These are phyloP conservation scores for Hyphantria cunea DNA, from an alignment of 1,140 invertebrate genomes.

Conservation along the genomic window DNA sequence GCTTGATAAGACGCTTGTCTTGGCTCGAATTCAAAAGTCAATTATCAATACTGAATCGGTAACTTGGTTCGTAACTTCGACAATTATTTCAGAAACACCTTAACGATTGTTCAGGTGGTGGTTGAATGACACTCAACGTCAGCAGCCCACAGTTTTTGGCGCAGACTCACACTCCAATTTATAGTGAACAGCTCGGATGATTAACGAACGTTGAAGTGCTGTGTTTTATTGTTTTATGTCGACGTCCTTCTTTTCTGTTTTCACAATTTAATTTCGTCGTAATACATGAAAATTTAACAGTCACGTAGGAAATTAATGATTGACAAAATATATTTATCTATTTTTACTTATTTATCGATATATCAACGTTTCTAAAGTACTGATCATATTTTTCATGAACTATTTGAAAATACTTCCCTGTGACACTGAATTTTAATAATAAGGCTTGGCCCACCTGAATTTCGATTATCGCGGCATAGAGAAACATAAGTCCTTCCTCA, in stretches of 20 bases:
- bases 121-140: slow-evolving; percentile 57
- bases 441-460: no score
- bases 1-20: slow-evolving; percentile 18
- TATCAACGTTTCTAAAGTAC: no score
- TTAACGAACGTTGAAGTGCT: slow-evolving; percentile 26
- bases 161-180: slow-evolving; percentile 54
- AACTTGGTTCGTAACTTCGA: slow-evolving; percentile 46
- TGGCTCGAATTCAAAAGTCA: slow-evolving; percentile 66
- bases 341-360: no score
- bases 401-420: no score
- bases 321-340: no score
- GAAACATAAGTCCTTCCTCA: no score
- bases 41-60: slow-evolving; percentile 56
- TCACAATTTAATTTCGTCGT: no score
- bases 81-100: slow-evolving; percentile 70
- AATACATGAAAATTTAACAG: no score
- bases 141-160: slow-evolving; percentile 53
- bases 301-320: no score
- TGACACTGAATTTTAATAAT: no score
- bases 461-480: no score
- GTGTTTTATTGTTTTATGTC: slow-evolving; percentile 23
- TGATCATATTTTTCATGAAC: no score
- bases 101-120: slow-evolving; percentile 57
- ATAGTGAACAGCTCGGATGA: slow-evolving; percentile 35
- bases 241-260: not conserved